Evolutionary conservation across 1,140 invertebrate genomes (phyloP).

Genomic region (Sycobia sp.): DNA sequence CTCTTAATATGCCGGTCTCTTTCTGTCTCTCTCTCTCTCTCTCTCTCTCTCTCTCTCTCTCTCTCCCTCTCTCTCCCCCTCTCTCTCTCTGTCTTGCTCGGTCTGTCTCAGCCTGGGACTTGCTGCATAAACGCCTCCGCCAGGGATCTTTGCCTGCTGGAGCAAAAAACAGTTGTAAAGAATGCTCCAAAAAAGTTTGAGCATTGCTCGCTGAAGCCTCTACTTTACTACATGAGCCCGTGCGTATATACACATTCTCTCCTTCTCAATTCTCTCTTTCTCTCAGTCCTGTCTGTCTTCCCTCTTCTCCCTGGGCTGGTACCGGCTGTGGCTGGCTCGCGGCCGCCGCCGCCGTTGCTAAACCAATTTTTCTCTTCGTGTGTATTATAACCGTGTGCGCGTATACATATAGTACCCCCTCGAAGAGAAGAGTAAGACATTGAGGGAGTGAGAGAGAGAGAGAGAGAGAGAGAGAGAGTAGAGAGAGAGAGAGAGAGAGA

Average conservation of each 20-base stretch:
- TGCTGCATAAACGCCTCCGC: constrained; percentile 11
- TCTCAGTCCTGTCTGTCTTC: too few species aligned
- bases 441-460: too few species aligned
- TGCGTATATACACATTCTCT: not conserved
- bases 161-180: constrained; percentile 21
- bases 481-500: too few species aligned
- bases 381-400: not conserved
- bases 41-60: constrained; percentile 8
- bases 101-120: too few species aligned
- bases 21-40: not conserved
- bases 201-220: constrained; percentile 10
- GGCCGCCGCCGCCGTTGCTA: constrained; percentile 3
- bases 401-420: not conserved
- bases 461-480: too few species aligned
- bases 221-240: not conserved
- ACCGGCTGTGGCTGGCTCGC: too few species aligned
- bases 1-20: constrained; percentile 16
- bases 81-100: too few species aligned
- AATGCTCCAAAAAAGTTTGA: constrained; percentile 25
- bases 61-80: constrained; percentile 21
- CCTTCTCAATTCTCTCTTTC: not conserved
- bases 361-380: not conserved
- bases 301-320: too few species aligned
- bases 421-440: constrained; percentile 63
- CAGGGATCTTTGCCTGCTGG: constrained; percentile 10